These are phyloP conservation scores for Mesorhabditis belari DNA, from an alignment of 2,888 invertebrate genomes.

Conservation along the genomic window DNA sequence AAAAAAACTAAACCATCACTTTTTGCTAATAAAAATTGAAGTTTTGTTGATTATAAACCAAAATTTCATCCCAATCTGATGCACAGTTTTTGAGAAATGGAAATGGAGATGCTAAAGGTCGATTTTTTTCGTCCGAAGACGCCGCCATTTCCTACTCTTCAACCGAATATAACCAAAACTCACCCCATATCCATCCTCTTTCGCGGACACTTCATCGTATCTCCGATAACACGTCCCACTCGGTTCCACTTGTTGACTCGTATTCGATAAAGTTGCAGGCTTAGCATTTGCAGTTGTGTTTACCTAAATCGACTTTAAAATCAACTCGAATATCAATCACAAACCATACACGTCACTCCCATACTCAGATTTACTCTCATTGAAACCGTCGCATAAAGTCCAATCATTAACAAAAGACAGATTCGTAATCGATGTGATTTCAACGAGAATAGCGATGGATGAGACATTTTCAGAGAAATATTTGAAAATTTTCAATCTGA, in stretches of 20 bases:
- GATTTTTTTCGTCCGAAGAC: too few relatives aligned
- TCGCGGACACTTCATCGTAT: slow-evolving; percentile 1
- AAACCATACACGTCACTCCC: slow-evolving; percentile 42
- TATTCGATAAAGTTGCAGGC: background rate
- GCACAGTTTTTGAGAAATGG: too few relatives aligned
- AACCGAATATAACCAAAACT: too few relatives aligned
- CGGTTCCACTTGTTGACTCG: background rate
- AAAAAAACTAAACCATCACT: too few relatives aligned
- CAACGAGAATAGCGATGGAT: background rate
- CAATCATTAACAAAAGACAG: background rate
- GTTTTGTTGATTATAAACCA: background rate
- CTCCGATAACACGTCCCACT: slow-evolving; percentile 1
- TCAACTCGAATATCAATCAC: slow-evolving; percentile 18
- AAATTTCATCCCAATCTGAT: too few relatives aligned
- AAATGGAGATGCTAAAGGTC: too few relatives aligned
- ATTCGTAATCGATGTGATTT: background rate
- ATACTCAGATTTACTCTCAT: slow-evolving; percentile 24
- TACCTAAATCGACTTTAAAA: background rate
- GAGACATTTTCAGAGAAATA: too few relatives aligned
- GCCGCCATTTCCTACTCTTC: too few relatives aligned
- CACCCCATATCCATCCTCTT: slow-evolving; percentile 11
- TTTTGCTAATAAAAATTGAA: too few relatives aligned
- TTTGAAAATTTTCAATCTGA: too few relatives aligned
- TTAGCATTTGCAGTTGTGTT: background rate
- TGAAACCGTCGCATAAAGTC: slow-evolving; percentile 10